These are phyloP conservation scores for Iselma pallidipennis DNA, from an alignment of 2,888 invertebrate genomes.

Conservation along the genomic window DNA sequence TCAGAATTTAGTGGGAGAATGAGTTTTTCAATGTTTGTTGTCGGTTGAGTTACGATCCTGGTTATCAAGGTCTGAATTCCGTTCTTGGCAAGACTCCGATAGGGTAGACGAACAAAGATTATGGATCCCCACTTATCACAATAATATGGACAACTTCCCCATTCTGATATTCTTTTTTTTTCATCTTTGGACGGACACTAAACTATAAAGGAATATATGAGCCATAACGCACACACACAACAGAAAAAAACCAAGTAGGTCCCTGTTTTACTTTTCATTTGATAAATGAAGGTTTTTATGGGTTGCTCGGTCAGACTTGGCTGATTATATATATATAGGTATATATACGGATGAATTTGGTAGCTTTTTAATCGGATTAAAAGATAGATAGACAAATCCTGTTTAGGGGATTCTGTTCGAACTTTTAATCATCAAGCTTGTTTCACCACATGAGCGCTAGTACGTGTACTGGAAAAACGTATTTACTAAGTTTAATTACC, in stretches of 20 bases:
- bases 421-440: slow-evolving; percentile 30
- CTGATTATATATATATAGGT: slow-evolving; percentile 15
- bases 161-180: slow-evolving; percentile 21
- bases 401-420: slow-evolving; percentile 29
- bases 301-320: slow-evolving; percentile 25
- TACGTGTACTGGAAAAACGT: slow-evolving; percentile 23
- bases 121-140: slow-evolving; percentile 38
- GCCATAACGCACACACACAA: slow-evolving; percentile 30
- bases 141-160: slow-evolving; percentile 34
- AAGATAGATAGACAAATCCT: slow-evolving; percentile 28
- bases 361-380: slow-evolving; percentile 33
- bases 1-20: no score
- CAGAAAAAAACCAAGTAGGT: slow-evolving; percentile 30
- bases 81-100: slow-evolving; percentile 18
- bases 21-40: neutral
- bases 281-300: slow-evolving; percentile 43
- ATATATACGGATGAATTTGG: slow-evolving; percentile 25
- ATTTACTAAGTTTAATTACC: slow-evolving; percentile 26
- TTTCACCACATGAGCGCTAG: slow-evolving; percentile 19
- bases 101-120: slow-evolving; percentile 24
- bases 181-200: slow-evolving; percentile 35
- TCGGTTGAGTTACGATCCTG: slow-evolving; percentile 15
- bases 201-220: slow-evolving; percentile 39
- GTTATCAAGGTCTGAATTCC: slow-evolving; percentile 15
- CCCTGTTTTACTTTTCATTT: slow-evolving; percentile 35